phyloP scores from a whole-genome alignment of 2,888 invertebrate species.

The Eupeodes latifasciatus region DNA sequence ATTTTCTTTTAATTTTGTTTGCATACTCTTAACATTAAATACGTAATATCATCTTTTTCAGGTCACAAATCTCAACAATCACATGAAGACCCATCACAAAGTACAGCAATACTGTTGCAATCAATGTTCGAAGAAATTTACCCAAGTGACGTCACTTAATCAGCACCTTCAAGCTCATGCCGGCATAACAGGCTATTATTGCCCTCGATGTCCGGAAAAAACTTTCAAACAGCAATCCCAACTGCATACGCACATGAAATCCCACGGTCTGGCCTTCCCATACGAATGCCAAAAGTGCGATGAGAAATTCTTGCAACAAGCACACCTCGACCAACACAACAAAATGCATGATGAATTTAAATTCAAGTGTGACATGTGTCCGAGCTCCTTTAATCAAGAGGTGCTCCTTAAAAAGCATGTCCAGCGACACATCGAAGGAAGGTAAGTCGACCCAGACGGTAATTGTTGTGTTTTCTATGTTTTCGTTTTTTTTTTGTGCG shows the following conservation, averaged over 20 bases:
- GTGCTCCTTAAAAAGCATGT: constrained; percentile 84
- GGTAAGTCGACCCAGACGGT: constrained; percentile 75
- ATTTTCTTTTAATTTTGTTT: no score
- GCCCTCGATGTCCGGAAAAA: constrained; percentile 84
- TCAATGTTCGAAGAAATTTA: constrained; percentile 84
- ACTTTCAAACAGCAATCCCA: constrained; percentile 84
- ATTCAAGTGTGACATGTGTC: constrained; percentile 84
- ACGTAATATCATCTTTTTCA: constrained; percentile 59
- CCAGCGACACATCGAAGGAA: constrained; percentile 84
- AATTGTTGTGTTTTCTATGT: not conserved
- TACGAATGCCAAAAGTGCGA: constrained; percentile 84
- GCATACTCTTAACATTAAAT: no score
- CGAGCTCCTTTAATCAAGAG: constrained; percentile 84
- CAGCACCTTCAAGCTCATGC: constrained; percentile 84
- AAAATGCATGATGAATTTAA: constrained; percentile 84
- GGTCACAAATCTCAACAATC: constrained; percentile 84
- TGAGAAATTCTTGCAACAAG: constrained; percentile 84
- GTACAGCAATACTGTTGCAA: constrained; percentile 84
- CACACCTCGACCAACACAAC: constrained; percentile 84
- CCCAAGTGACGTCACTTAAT: constrained; percentile 84
- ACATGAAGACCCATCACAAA: constrained; percentile 85
- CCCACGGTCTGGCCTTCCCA: constrained; percentile 83
- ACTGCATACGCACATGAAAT: constrained; percentile 84
- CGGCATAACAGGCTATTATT: constrained; percentile 83
- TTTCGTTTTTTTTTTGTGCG: constrained; percentile 9